Base-by-base conservation (phyloP, 2,113 vertebrate species). In the Lampris megalopsis region DNA sequence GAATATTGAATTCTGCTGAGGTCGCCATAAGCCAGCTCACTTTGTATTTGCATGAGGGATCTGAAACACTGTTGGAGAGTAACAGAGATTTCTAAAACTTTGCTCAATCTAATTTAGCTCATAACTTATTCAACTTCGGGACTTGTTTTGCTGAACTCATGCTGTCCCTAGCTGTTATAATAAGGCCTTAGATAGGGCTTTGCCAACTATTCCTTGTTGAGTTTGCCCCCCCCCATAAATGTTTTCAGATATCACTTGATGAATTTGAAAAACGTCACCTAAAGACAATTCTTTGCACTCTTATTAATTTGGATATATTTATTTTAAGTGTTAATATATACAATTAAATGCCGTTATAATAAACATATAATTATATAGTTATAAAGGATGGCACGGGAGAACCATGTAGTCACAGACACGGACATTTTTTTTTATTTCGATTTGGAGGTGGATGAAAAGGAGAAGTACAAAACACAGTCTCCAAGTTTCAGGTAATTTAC, bases 1-100 rank as follows among this genome's bases (percentile, higher is more conserved):
- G 69, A 87, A 86, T 75, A 74, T 73, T 78, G 64, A 74, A 83
- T 88, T 88, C 73, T 90, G 88, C 91, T 92, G 89, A 91, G 80
- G 77, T 89, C 73, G 42, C 67, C 72, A 63, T 48, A 79, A 84
- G 59, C 73, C 58, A 66, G 85, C 68, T 73, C 58, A 57, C 76
- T 86, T 85, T 83, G 73, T 83, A 64, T 87, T 88, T 86, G 66
- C 69, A 60, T 68, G 58, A 78, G 62, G 73, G 72, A 83, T 71
- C 62, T 43, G 42, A 65, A 73, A 70, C 61, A 73, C 65, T 78
- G 71, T 50, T 41, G 59, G 52, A 68, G 80, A 87, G 71, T 75
- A 76, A 74, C 67, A 75, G 64, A 64, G 58, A 56, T 75, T 83
- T 80, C 52, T 49, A 58, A 86, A 88, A 86, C 78, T 87, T 87